Base-by-base conservation (phyloP, 2,797 vertebrate genomes). In the Stomatorhinus walkeri region DNA sequence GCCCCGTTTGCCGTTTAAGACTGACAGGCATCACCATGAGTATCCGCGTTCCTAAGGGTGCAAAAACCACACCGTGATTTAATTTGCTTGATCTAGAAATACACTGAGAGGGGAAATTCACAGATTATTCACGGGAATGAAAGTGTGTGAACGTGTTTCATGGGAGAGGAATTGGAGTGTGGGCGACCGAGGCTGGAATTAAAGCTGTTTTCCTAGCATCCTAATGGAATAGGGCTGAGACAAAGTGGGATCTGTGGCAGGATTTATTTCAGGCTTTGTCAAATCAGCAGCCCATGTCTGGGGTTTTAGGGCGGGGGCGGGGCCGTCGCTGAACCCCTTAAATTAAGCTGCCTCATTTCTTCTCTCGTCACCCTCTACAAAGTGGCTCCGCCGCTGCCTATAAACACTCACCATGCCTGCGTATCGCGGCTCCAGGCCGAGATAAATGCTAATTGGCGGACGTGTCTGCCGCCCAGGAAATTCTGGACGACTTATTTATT, bases 191-290 rank as follows among this genome's bases (percentile, higher is more conserved):
- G 81, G 6, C 9, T 54, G 85, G 85, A 32, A 54, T 86, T 86
- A 56, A 22, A 54, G 85, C 85, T 32, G 6, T 56, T 32, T 49
- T 84, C 81, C 81, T 6, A 22, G 40, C 40, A 54, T 54, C 49
- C 48, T 81, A 43, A 88, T 14, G 46, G 79, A 59, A 85, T 36
- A 56, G 76, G 52, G 36, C 43, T 4, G 43, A 81, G 28, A 89
- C 46, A 40, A 54, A 36, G 24, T 19, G 24, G 24, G 16, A 24
- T 85, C 16, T 49, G 5, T 49, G 8, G 79, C 52, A 48, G 54
- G 81, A 36, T 89, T 89, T 89, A 89, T 89, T 89, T 89, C 19
- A 64, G 86, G 56, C 32, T 40, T 32, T 87, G 85, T 61, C 52
- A 87, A 52, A 61, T 64, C 36, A 85, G 84, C 28, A 16, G 49